Base-by-base conservation (phyloP, 2,113 vertebrate genomes). In the Ia io region DNA sequence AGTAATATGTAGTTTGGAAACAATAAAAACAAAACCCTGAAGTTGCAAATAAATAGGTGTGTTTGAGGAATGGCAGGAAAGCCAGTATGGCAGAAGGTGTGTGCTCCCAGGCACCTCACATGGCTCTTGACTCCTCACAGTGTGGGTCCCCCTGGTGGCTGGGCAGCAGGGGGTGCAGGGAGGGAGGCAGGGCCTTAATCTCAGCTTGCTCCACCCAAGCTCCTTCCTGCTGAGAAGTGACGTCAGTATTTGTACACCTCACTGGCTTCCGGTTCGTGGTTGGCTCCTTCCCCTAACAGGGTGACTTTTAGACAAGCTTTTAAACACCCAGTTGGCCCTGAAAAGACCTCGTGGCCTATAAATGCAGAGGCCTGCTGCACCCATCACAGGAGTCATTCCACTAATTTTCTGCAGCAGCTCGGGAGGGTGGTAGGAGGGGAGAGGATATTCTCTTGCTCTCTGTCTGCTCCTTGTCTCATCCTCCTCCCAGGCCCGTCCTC, bases 211-310 rank as follows among this genome's bases (percentile, higher is more conserved):
- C 44, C 87, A 88, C 96, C 95, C 88, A 10, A 30, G 30, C 91
- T 94, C 70, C 95, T 97, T 97, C 95, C 96, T 97, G 94, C 92
- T 28, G 78, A 95, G 96, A 83, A 92, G 61, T 95, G 88, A 89
- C 18, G 1, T n/a, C 67, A 71, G 20, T 94, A 53, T 88, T 94
- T 96, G 88, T 59, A 93, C 93, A 97, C 93, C 73, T 94, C 40
- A 2, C 30, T 79, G 92, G 47, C 90, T 97, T 97, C 95, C 95
- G 42, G 94, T 91, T 30, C 1, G 49, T 37, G 90, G 92, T 84
- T 90, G 84, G 76, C 69, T 94, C 73, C 80, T 95, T 95, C 93
- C 95, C 53, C 47, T 80, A 40, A 78, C 40, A 42, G 70, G 40
- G 56, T 89, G 88, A 44, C 89, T 84, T 70, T 95, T 78, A 96